Conservation (phyloP, 2,113 vertebrate genomes). For the Thunnus maccoyii region DNA sequence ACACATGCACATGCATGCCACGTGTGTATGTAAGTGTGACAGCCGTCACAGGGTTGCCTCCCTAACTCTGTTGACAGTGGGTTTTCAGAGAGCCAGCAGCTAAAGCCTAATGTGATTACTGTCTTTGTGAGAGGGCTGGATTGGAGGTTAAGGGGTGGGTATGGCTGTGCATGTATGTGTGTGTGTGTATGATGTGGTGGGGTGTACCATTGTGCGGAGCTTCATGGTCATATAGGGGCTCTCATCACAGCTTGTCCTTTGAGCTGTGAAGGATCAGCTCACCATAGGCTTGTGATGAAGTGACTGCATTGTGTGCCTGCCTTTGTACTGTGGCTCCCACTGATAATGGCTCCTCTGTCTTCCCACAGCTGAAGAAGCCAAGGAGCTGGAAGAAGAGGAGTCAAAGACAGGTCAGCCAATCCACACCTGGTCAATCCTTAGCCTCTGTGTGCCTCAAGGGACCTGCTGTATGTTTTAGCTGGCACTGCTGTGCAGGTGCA, state of each 20-base stretch:
- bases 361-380: conserved; percentile 88
- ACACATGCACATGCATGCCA: conserved; percentile 7
- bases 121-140: conserved; percentile 74
- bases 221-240: conserved; percentile 56
- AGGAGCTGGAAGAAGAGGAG: conserved; percentile 89
- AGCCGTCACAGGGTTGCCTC: conserved; percentile 63
- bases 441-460: conserved; percentile 13
- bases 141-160: conserved; percentile 66
- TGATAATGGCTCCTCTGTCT: conserved; percentile 74
- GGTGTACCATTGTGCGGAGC: conserved; percentile 40
- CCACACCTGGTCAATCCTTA: conserved; percentile 50
- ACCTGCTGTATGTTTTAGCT: conserved; percentile 12
- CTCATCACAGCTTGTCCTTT: conserved; percentile 69
- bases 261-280: conserved; percentile 74
- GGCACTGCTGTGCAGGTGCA: neutral
- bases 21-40: conserved; percentile 60
- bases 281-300: conserved; percentile 68
- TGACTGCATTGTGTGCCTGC: conserved; percentile 54
- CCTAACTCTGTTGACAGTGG: conserved; percentile 69
- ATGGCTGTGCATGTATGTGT: conserved; percentile 22
- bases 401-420: conserved; percentile 90
- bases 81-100: conserved; percentile 72
- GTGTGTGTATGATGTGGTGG: conserved; percentile 25
- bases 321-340: conserved; percentile 47
- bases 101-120: conserved; percentile 81